Percentiles rank a stretch among this genome's conserved stretches.
phyloP scores from a whole-genome alignment of 2,797 vertebrate genomes.

The Dryobates pubescens region DNA sequence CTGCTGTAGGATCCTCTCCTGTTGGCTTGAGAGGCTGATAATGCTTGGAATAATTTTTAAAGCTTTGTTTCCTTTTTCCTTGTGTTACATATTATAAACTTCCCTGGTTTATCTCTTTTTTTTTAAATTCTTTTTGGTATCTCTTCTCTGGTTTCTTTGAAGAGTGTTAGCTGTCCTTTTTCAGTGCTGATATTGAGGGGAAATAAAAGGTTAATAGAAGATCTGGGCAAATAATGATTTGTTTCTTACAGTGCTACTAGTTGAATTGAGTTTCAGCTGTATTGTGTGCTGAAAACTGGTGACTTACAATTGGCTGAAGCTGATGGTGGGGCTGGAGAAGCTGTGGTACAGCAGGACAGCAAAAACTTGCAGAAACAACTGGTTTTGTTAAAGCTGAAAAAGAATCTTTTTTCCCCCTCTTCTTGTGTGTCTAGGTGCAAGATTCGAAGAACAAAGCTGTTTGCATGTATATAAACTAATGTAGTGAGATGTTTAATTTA shows the following conservation, averaged over 20 bases:
- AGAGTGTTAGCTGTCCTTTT: not conserved
- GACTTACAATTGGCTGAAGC: slow-evolving; percentile 47
- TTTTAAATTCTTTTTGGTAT: not conserved
- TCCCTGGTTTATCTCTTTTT: not conserved
- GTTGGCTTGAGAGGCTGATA: not conserved
- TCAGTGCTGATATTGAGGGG: not conserved
- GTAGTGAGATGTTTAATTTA: not conserved
- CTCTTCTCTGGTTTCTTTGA: not conserved
- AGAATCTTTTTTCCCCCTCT: not conserved
- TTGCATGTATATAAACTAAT: not conserved
- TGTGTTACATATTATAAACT: not conserved
- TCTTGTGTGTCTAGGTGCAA: slow-evolving; percentile 3
- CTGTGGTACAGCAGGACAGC: slow-evolving; percentile 6
- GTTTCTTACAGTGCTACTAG: slow-evolving; percentile 22
- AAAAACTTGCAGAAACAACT: slow-evolving; percentile 52
- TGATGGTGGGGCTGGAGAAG: not conserved
- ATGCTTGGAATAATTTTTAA: not conserved
- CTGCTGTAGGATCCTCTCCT: not conserved
- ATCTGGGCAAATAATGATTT: slow-evolving; percentile 3
- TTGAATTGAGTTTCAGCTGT: slow-evolving; percentile 34
- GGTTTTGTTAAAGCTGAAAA: slow-evolving; percentile 25
- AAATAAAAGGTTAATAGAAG: slow-evolving; percentile 44
- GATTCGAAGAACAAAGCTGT: not conserved
- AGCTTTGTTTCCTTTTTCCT: not conserved
- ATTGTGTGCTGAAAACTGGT: slow-evolving; percentile 56